Conservation (phyloP, 2,888 invertebrate genomes). For the Andrena bucephala region DNA sequence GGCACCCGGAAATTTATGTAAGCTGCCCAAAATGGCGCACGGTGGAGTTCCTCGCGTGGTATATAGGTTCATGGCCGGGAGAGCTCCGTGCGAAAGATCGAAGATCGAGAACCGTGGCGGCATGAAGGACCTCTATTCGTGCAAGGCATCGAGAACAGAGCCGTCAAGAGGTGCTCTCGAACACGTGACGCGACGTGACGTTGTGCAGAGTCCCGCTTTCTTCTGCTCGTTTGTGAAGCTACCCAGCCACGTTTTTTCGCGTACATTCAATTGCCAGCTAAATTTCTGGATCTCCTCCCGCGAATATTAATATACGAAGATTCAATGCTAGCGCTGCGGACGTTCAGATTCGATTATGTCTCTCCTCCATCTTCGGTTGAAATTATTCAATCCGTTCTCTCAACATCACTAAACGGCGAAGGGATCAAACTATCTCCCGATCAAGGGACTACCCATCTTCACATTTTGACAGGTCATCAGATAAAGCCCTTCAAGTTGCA, state of each 20-base stretch:
- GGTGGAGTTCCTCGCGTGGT: constrained; percentile 32
- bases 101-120: constrained; percentile 63
- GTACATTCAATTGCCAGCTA: not conserved
- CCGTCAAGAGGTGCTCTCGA: constrained; percentile 76
- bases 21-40: constrained; percentile 40
- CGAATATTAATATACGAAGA: not conserved
- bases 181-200: constrained; percentile 77
- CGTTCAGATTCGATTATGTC: not conserved
- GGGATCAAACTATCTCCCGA: too few relatives aligned
- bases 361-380: not conserved
- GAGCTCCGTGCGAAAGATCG: constrained; percentile 61
- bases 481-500: too few relatives aligned
- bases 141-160: constrained; percentile 70
- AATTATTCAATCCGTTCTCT: too few relatives aligned
- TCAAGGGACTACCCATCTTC: too few relatives aligned
- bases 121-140: constrained; percentile 55
- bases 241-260: constrained; percentile 6
- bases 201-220: constrained; percentile 36
- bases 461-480: too few relatives aligned
- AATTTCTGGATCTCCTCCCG: not conserved
- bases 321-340: not conserved
- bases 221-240: constrained; percentile 12
- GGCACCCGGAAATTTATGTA: not conserved
- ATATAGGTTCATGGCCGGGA: constrained; percentile 44
- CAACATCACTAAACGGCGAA: too few relatives aligned